Conservation (phyloP, 64 coral and sea anemone genomes). For the Porites australiensis region DNA sequence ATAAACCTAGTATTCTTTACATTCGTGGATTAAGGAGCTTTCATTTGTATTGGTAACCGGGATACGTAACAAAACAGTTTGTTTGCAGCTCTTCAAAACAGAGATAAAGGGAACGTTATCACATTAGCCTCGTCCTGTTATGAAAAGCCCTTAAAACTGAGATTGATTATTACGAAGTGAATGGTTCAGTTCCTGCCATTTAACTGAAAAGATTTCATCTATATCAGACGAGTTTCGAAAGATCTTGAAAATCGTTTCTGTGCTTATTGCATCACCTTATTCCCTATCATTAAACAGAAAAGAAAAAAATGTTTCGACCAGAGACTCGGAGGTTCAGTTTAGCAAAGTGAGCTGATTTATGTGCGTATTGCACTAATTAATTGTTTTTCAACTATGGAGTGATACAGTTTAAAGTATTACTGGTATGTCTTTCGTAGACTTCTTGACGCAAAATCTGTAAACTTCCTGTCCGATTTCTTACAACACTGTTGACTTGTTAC, state of each 20-base stretch:
- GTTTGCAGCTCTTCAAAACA: conserved; percentile 35
- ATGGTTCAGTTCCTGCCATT: background rate
- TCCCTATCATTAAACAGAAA: too few species aligned
- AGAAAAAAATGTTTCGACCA: too few species aligned
- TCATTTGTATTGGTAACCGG: background rate
- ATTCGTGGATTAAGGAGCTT: background rate
- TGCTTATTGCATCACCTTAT: too few species aligned
- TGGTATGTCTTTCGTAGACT: conserved; percentile 4
- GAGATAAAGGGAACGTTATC: conserved; percentile 11
- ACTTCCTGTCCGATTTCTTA: conserved; percentile 1
- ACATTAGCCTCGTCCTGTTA: background rate
- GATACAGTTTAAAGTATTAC: conserved; percentile 16
- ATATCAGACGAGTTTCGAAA: too few species aligned
- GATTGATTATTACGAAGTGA: too few species aligned
- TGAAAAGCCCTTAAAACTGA: background rate
- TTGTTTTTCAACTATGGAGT: background rate
- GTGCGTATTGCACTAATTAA: background rate
- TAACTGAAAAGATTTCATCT: background rate
- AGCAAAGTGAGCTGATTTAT: background rate
- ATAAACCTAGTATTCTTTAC: background rate
- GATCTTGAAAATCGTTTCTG: too few species aligned
- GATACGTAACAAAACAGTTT: conserved; percentile 45
- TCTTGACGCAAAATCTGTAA: conserved; percentile 27
- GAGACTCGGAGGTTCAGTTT: too few species aligned
- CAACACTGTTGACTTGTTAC: conserved; percentile 15